Conservation (phyloP, 2,113 vertebrate genomes). For the Corythaixoides concolor region DNA sequence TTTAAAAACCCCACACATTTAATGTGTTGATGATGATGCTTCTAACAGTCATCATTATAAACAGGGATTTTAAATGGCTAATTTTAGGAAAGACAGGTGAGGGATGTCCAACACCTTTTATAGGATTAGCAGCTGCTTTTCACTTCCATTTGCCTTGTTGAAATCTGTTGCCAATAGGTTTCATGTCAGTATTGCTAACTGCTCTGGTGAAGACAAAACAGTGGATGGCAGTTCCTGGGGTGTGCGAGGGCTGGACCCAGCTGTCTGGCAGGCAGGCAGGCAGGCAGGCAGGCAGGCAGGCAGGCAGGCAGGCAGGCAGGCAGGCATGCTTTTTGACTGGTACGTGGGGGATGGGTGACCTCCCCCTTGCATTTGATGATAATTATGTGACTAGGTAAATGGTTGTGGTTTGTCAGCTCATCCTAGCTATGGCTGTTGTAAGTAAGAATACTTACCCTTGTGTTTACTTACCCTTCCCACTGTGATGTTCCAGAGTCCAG, state of each 20-base stretch:
- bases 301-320: not conserved
- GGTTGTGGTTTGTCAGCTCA: not conserved
- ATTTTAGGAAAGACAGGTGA: not conserved
- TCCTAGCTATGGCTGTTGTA: not conserved
- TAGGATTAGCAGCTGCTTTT: not conserved
- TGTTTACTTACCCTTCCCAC: not conserved
- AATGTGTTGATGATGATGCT: not conserved
- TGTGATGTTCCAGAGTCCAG: not conserved
- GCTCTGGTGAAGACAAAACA: not conserved
- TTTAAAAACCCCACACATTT: not conserved
- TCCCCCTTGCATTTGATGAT: not conserved
- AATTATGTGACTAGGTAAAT: not conserved
- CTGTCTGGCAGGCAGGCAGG: not conserved
- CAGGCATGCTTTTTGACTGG: not conserved
- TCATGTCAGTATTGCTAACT: not conserved
- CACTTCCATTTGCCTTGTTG: not conserved
- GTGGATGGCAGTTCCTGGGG: not conserved
- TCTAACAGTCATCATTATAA: not conserved
- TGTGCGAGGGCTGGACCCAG: not conserved
- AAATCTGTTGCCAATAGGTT: not conserved
- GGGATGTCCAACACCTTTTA: not conserved
- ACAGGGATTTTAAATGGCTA: not conserved
- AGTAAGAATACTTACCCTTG: not conserved
- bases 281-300: not conserved
- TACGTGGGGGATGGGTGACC: not conserved